A percentile compares a stretch with the other conserved stretches of the same genome.
phyloP scores from a whole-genome alignment of 2,888 invertebrate genomes.

The Fragum sueziense region DNA sequence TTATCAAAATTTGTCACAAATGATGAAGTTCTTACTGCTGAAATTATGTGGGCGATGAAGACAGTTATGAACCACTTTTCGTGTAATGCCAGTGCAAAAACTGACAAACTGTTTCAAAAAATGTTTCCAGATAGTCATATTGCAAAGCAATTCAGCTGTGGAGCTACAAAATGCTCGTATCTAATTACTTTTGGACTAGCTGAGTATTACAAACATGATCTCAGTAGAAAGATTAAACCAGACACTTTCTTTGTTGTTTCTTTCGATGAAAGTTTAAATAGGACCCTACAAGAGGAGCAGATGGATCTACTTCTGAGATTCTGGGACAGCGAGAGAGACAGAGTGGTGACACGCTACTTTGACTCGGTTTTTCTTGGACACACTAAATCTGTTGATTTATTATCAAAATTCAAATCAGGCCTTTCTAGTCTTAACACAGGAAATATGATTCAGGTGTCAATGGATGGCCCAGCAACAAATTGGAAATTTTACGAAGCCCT shows the following conservation, averaged over 20 bases:
- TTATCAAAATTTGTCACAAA: constrained; percentile 34
- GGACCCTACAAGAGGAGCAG: constrained; percentile 26
- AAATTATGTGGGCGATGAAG: constrained; percentile 45
- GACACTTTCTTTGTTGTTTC: constrained; percentile 24
- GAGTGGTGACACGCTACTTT: constrained; percentile 26
- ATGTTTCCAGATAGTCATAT: constrained; percentile 34
- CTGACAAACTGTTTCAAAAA: constrained; percentile 18
- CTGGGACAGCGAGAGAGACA: constrained; percentile 25
- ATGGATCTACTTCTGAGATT: constrained; percentile 25
- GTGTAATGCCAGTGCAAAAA: constrained; percentile 38
- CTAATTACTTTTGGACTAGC: constrained; percentile 21
- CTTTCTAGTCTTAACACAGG: constrained; percentile 19
- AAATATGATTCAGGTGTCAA: constrained; percentile 35
- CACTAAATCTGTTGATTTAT: constrained; percentile 25
- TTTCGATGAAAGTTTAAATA: too few species aligned
- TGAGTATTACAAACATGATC: neutral
- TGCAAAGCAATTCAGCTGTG: constrained; percentile 23
- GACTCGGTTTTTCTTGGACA: constrained; percentile 36
- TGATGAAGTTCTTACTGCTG: constrained; percentile 32
- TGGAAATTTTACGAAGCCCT: constrained; percentile 29
- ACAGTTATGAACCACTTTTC: constrained; percentile 35
- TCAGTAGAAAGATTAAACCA: constrained; percentile 5
- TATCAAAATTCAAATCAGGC: constrained; percentile 8
- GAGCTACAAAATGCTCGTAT: constrained; percentile 23
- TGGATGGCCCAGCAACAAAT: constrained; percentile 46